Conservation (phyloP, 2,797 vertebrate genomes). For the Poecile montanus region DNA sequence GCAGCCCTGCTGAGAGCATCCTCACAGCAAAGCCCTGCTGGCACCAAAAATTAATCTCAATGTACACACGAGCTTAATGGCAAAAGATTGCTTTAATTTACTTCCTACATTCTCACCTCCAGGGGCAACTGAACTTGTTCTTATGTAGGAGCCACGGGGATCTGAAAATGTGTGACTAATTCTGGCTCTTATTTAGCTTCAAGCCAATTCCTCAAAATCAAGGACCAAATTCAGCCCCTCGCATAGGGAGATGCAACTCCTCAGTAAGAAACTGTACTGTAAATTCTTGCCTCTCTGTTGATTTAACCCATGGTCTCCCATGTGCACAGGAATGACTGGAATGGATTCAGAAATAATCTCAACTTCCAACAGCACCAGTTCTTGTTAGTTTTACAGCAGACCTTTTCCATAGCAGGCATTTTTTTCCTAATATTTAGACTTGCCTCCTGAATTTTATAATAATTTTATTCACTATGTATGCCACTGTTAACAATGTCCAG, state of each 20-base stretch:
- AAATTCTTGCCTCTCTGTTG: neutral
- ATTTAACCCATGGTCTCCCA: neutral
- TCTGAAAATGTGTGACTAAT: constrained; percentile 36
- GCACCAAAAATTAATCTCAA: constrained; percentile 54
- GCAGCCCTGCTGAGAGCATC: neutral
- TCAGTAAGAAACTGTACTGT: neutral
- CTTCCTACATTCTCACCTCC: constrained; percentile 25
- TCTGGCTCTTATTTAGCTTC: neutral
- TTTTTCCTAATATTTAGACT: neutral
- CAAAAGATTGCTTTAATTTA: constrained; percentile 52
- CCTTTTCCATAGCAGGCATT: neutral
- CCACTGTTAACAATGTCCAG: neutral
- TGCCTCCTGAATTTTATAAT: neutral
- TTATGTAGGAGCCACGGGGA: neutral
- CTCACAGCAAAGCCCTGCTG: constrained; percentile 2
- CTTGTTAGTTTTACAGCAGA: neutral
- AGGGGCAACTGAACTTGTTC: neutral
- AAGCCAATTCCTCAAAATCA: neutral
- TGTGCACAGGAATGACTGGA: neutral
- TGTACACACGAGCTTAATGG: constrained; percentile 26
- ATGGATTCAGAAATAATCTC: neutral
- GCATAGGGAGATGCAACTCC: neutral
- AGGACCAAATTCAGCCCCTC: neutral
- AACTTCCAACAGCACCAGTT: neutral
- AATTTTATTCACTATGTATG: neutral